Conservation (phyloP, 1,140 invertebrate species). For the Drosophila pectinifera region DNA sequence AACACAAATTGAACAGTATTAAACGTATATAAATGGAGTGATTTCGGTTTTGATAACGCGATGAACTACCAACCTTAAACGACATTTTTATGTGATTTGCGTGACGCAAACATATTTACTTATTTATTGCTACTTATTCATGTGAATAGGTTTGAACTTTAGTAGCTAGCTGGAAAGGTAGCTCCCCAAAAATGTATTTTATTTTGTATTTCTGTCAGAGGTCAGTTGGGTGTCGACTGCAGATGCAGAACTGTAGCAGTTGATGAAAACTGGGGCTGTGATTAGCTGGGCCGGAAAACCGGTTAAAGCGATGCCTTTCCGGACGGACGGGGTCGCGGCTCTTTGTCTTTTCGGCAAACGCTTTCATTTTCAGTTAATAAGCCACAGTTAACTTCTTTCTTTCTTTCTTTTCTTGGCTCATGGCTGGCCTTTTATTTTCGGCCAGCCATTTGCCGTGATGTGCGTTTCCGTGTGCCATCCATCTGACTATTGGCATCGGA, state of each 20-base stretch:
- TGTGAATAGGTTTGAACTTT: background rate
- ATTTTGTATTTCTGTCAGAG: slow-evolving; percentile 9
- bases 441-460: slow-evolving; percentile 61
- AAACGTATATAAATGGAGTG: background rate
- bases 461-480: slow-evolving; percentile 80
- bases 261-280: slow-evolving; percentile 47
- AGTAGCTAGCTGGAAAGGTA: background rate
- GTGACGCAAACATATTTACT: background rate
- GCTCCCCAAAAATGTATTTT: background rate
- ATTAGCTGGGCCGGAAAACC: slow-evolving; percentile 55
- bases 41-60: slow-evolving; percentile 16
- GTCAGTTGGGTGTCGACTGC: slow-evolving; percentile 35
- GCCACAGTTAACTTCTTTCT: slow-evolving; percentile 80
- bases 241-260: slow-evolving; percentile 32
- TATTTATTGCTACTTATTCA: background rate
- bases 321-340: slow-evolving; percentile 17
- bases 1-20: slow-evolving; percentile 13
- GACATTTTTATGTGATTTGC: slow-evolving; percentile 16
- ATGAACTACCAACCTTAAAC: slow-evolving; percentile 19
- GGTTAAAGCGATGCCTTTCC: slow-evolving; percentile 50
- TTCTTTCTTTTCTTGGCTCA: slow-evolving; percentile 21
- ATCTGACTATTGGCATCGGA: slow-evolving; percentile 67
- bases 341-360: slow-evolving; percentile 67
- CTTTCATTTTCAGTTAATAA: slow-evolving; percentile 84
- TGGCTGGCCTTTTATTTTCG: slow-evolving; percentile 34